These are phyloP conservation scores for Sphaerolaimus hirsutus DNA, from an alignment of 2,888 invertebrate species.

Conservation along the genomic window DNA sequence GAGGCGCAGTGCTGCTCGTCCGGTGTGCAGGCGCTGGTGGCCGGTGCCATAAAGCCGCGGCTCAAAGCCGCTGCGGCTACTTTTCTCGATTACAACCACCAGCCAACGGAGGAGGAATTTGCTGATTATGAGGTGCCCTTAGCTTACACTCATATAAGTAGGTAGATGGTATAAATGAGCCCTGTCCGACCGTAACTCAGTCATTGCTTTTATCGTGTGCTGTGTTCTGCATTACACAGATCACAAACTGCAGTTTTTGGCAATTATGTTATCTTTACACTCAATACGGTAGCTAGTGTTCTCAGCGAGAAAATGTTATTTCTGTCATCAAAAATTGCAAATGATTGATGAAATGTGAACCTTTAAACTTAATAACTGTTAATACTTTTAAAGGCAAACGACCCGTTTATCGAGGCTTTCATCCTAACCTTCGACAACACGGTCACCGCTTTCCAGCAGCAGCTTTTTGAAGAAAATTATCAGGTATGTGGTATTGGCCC, in stretches of 20 bases:
- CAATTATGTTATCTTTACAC: too few species aligned
- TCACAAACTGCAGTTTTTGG: too few species aligned
- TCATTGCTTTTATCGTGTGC: too few species aligned
- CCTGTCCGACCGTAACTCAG: too few species aligned
- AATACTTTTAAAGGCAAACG: slow-evolving; percentile 40
- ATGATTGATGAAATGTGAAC: too few species aligned
- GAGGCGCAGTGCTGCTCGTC: too few species aligned
- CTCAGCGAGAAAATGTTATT: too few species aligned
- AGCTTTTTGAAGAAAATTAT: slow-evolving; percentile 16
- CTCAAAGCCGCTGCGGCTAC: slow-evolving; percentile 58
- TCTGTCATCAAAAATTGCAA: too few species aligned
- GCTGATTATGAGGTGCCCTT: slow-evolving; percentile 41
- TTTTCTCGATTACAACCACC: slow-evolving; percentile 50
- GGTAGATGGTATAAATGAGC: too few species aligned
- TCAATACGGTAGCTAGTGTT: too few species aligned
- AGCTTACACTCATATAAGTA: background rate
- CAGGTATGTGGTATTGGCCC: slow-evolving; percentile 12
- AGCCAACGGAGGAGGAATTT: slow-evolving; percentile 58
- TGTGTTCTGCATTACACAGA: too few species aligned
- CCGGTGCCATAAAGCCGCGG: slow-evolving; percentile 54
- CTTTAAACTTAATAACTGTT: too few species aligned
- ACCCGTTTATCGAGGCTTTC: slow-evolving; percentile 42
- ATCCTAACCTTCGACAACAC: slow-evolving; percentile 13
- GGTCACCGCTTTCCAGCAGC: slow-evolving; percentile 14
- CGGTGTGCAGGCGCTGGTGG: slow-evolving; percentile 37